Evolutionary conservation across 1,140 invertebrate genomes (phyloP), one percentile per base, ranked within the genome.

Genomic region (Procambarus virginalis): DNA sequence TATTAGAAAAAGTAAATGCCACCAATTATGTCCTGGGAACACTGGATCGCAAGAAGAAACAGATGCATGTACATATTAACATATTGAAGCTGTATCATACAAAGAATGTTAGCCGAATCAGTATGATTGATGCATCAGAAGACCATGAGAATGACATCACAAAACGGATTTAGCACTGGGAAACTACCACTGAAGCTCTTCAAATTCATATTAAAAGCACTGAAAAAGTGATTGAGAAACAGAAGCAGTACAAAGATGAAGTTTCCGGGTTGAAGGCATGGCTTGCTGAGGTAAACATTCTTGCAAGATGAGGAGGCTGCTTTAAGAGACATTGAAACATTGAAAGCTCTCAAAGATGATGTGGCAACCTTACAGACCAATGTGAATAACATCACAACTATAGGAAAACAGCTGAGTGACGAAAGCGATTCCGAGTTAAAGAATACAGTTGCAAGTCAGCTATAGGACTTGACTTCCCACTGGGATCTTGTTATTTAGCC

Each of bases 371-470:
- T 34, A 34, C 34, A 34, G 34, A 34, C 34, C 34, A 34, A 34
- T 34, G 34, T 34, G 34, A 95, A 95, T 70, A 95, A 34, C 34
- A 34, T 34, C 34, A 34, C 34, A 1, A 34, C 34, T 34, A 34
- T 1, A 34, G 34, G 34, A 34, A 34, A 34, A 34, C 34, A 34
- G 1, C 34, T 34, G 1, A 34, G 0, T 34, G 34, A 34, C 34
- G 34, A 34, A 34, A 1, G 34, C 34, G 34, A 34, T 34, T 34
- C 1, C 34, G 34, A 34, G 34, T 1, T 34, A 0, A 34, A 34
- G 34, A 34, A 34, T 34, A 34, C 1, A 34, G 34, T 34, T n/a
- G n/a, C 34, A 34, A 34, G 34, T 34, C 34, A 34, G 34, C 34
- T 34, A 34, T 0, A 34, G 34, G 34, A 34, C 0, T 34, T 34